These are phyloP conservation scores for Sicus ferrugineus DNA, from an alignment of 2,888 invertebrate species.

Conservation along the genomic window DNA sequence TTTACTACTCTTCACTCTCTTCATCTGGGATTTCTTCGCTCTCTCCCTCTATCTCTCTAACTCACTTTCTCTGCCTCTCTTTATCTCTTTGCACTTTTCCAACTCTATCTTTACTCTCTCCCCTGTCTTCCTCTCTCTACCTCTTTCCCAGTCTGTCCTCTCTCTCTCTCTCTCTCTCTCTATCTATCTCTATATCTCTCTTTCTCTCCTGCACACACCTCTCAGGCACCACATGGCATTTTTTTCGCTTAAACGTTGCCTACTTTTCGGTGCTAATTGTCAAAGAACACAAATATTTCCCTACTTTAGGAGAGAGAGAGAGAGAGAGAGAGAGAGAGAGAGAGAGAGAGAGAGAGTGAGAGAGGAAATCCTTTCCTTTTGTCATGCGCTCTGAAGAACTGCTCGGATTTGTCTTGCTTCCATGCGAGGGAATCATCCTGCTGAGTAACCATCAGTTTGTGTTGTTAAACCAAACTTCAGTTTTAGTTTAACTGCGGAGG, in stretches of 20 bases:
- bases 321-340: background rate
- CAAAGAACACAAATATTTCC: background rate
- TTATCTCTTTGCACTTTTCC: background rate
- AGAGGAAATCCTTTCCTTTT: background rate
- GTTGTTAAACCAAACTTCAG: conserved; percentile 49
- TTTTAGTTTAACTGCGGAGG: conserved; percentile 64
- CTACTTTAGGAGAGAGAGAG: background rate
- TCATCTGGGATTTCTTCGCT: too few species aligned
- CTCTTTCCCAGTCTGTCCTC: background rate
- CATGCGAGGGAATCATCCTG: background rate
- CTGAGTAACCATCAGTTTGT: background rate
- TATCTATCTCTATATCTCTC: background rate
- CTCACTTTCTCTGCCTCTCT: background rate
- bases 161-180: background rate
- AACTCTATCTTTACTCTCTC: background rate
- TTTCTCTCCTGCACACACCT: too few species aligned
- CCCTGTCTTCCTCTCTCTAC: background rate
- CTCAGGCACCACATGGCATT: too few species aligned
- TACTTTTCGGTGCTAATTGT: background rate
- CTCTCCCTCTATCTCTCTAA: too few species aligned
- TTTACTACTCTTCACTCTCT: too few species aligned
- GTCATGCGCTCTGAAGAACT: background rate
- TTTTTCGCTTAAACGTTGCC: too few species aligned
- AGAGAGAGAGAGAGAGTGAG: background rate
- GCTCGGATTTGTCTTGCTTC: background rate